A percentile compares a stretch with the other conserved stretches of the same genome.
These are phyloP conservation scores for Cranoglanis bouderius DNA, from an alignment of 2,113 vertebrate genomes.

Conservation along the genomic window DNA sequence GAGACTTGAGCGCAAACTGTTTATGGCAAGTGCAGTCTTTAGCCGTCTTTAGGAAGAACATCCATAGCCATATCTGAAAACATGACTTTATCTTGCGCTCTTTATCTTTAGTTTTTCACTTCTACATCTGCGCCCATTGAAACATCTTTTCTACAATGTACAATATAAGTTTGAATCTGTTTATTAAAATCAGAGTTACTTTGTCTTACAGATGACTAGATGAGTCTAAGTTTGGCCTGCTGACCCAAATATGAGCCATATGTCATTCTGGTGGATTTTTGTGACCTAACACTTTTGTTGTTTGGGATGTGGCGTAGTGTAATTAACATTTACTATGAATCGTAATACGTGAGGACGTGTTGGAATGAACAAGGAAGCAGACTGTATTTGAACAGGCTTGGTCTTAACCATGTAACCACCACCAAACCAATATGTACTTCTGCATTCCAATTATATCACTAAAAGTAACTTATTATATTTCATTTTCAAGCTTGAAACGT, in stretches of 20 bases:
- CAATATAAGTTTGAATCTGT: not conserved
- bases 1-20: not conserved
- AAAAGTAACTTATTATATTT: not conserved
- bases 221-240: not conserved
- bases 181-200: not conserved
- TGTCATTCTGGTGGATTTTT: not conserved
- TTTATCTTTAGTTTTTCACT: not conserved
- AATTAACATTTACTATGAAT: not conserved
- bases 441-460: not conserved
- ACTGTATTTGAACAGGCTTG: not conserved
- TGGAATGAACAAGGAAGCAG: not conserved
- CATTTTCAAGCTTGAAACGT: not conserved
- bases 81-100: not conserved
- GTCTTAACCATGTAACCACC: not conserved
- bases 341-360: not conserved
- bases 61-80: not conserved
- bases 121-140: not conserved
- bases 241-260: not conserved
- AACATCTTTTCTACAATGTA: not conserved
- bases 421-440: not conserved
- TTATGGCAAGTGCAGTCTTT: not conserved
- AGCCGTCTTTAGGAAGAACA: not conserved
- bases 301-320: not conserved
- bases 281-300: not conserved
- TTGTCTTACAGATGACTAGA: not conserved